These are phyloP conservation scores for Drosophila albomicans DNA, from an alignment of 1,140 invertebrate genomes.

Conservation along the genomic window DNA sequence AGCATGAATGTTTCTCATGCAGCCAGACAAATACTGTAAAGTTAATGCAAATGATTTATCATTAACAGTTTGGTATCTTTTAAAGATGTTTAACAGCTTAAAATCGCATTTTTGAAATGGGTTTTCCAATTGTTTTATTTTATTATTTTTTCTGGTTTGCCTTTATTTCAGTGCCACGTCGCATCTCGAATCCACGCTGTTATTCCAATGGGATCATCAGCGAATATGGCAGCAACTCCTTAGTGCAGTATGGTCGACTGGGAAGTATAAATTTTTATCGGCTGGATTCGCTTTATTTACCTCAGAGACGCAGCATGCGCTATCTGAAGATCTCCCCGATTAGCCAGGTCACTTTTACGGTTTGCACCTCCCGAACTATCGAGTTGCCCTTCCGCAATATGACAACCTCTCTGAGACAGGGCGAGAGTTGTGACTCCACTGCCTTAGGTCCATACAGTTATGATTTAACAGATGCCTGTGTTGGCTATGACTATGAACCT, in stretches of 20 bases:
- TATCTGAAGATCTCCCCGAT: slow-evolving; percentile 85
- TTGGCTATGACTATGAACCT: slow-evolving; percentile 85
- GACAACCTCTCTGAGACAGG: slow-evolving; percentile 23
- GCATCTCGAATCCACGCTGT: slow-evolving; percentile 88
- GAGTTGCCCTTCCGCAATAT: slow-evolving; percentile 78
- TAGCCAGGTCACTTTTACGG: slow-evolving; percentile 84
- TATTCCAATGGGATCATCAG: slow-evolving; percentile 83
- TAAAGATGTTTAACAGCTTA: too few relatives aligned
- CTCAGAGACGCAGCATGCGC: slow-evolving; percentile 85
- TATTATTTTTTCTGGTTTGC: too few relatives aligned
- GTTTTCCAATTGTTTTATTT: too few relatives aligned
- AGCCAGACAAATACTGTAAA: too few relatives aligned
- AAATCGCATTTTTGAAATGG: too few relatives aligned
- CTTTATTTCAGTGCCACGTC: slow-evolving; percentile 86
- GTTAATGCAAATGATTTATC: too few relatives aligned
- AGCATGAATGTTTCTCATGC: too few relatives aligned
- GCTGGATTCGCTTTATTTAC: slow-evolving; percentile 89
- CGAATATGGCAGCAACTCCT: slow-evolving; percentile 68
- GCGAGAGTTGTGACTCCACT: slow-evolving; percentile 68
- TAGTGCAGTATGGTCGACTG: slow-evolving; percentile 86
- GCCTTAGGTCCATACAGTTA: slow-evolving; percentile 67
- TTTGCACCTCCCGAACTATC: slow-evolving; percentile 87
- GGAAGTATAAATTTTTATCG: slow-evolving; percentile 88
- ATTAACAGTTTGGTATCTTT: too few relatives aligned
- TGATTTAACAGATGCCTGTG: slow-evolving; percentile 86